Percentiles rank a stretch among this genome's conserved stretches.
Conservation (phyloP, 2,888 invertebrate species). For the Anaspis maculata region DNA sequence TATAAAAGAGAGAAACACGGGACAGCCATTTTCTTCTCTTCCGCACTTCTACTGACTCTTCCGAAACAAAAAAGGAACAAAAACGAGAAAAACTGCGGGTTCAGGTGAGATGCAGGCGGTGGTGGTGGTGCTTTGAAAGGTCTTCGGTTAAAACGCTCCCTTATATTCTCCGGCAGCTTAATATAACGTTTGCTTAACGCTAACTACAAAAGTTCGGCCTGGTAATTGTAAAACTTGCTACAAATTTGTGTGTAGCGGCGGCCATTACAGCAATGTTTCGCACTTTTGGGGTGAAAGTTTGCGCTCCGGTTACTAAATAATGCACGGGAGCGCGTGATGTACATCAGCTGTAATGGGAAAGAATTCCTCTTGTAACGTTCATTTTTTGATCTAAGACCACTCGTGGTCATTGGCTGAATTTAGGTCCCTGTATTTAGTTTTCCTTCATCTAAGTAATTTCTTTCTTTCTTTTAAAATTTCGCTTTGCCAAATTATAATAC, state of each 20-base stretch:
- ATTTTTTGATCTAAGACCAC: too few relatives aligned
- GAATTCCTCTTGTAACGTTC: slow-evolving; percentile 32
- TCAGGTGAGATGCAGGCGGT: neutral
- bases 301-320: slow-evolving; percentile 34
- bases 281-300: slow-evolving; percentile 36
- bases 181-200: slow-evolving; percentile 32
- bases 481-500: too few relatives aligned
- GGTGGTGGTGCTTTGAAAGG: slow-evolving; percentile 18
- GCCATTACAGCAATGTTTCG: slow-evolving; percentile 37
- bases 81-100: slow-evolving; percentile 2
- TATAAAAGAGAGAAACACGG: too few relatives aligned
- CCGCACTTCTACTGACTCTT: too few relatives aligned
- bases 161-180: slow-evolving; percentile 27
- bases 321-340: slow-evolving; percentile 36
- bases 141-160: slow-evolving; percentile 24
- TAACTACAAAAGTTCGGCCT: slow-evolving; percentile 36
- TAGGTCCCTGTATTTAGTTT: too few relatives aligned
- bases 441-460: too few relatives aligned
- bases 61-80: too few relatives aligned
- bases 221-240: slow-evolving; percentile 40
- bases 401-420: too few relatives aligned
- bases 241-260: slow-evolving; percentile 36
- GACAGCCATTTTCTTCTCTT: too few relatives aligned
- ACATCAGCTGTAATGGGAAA: slow-evolving; percentile 34
- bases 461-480: too few relatives aligned